A percentile compares a stretch with the other conserved stretches of the same genome.
These are phyloP conservation scores for Idaea biselata DNA, from an alignment of 2,888 invertebrate genomes.

Conservation along the genomic window DNA sequence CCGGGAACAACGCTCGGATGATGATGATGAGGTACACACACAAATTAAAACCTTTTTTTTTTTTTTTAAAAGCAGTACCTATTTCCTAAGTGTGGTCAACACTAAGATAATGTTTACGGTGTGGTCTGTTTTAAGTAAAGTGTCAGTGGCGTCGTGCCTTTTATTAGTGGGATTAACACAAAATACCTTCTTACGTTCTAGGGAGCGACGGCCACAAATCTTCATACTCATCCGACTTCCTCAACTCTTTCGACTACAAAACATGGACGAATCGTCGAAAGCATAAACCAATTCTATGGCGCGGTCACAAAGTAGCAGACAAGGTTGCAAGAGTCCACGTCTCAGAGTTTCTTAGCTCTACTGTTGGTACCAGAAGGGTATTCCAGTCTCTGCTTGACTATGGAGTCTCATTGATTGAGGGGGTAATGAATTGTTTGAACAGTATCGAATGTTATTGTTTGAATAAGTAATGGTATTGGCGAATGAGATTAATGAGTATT, in stretches of 20 bases:
- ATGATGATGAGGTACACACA: no score
- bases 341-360: slow-evolving; percentile 69
- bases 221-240: slow-evolving; percentile 67
- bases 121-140: no score
- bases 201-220: slow-evolving; percentile 83
- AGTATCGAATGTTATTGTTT: slow-evolving; percentile 22
- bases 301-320: slow-evolving; percentile 55
- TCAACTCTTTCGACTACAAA: slow-evolving; percentile 57
- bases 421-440: slow-evolving; percentile 36
- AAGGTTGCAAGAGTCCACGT: slow-evolving; percentile 62
- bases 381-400: slow-evolving; percentile 75
- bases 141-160: no score
- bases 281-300: slow-evolving; percentile 68
- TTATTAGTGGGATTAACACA: neutral
- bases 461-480: slow-evolving; percentile 20
- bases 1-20: no score
- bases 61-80: no score
- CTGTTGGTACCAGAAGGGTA: slow-evolving; percentile 62
- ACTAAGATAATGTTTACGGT: no score
- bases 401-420: slow-evolving; percentile 75
- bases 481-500: slow-evolving; percentile 23
- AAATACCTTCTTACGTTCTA: slow-evolving; percentile 40
- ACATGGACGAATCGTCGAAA: slow-evolving; percentile 53
- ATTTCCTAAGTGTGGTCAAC: no score
- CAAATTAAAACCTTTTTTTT: no score